These are phyloP conservation scores for Sinosuthora webbiana DNA, from an alignment of 2,113 vertebrate genomes.

Conservation along the genomic window DNA sequence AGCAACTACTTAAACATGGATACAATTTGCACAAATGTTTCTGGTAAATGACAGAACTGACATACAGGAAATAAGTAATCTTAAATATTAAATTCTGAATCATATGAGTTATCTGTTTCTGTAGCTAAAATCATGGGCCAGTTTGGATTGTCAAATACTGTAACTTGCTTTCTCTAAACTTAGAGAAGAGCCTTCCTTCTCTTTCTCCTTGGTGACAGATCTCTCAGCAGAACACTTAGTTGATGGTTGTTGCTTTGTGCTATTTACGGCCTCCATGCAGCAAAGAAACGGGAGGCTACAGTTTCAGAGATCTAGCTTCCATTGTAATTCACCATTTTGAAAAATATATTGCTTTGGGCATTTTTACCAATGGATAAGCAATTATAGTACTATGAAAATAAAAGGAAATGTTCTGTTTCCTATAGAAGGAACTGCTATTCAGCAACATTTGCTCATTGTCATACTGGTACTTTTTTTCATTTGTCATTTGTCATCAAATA, in stretches of 20 bases:
- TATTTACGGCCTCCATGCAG: neutral
- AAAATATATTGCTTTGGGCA: neutral
- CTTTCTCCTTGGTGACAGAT: neutral
- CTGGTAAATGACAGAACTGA: constrained; percentile 27
- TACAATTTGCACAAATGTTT: neutral
- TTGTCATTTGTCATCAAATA: neutral
- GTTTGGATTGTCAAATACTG: neutral
- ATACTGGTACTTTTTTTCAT: neutral
- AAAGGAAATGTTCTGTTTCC: neutral
- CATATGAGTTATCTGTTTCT: neutral
- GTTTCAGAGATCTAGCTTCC: neutral
- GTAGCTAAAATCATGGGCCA: neutral
- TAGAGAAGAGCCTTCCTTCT: neutral
- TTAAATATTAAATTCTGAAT: neutral
- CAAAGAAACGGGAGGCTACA: neutral
- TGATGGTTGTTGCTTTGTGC: neutral
- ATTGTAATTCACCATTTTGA: neutral
- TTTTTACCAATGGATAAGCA: neutral
- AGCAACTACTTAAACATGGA: constrained; percentile 8
- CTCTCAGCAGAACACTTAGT: neutral
- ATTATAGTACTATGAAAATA: neutral
- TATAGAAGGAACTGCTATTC: neutral
- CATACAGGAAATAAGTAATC: neutral
- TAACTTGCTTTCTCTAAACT: neutral
- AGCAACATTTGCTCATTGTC: neutral